Conservation (phyloP, 2,888 invertebrate genomes). For the Tenthredo mesomela region DNA sequence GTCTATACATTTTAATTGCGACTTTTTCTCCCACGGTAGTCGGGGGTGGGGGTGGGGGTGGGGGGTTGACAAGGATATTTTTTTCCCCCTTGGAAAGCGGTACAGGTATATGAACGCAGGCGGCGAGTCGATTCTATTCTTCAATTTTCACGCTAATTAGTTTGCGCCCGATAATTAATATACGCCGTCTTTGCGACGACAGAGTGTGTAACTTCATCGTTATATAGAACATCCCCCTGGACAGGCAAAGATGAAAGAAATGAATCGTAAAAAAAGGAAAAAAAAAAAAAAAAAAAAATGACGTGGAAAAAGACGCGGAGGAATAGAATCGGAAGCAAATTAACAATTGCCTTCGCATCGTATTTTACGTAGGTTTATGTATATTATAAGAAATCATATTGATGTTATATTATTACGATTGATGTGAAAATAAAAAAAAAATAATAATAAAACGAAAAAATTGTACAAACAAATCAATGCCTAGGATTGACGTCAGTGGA, state of each 20-base stretch:
- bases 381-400: too few species aligned
- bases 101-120: background rate
- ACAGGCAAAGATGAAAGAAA: background rate
- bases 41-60: too few species aligned
- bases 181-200: background rate
- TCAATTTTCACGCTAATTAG: conserved; percentile 41
- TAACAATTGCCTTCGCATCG: background rate
- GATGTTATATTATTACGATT: background rate
- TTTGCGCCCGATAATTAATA: conserved; percentile 22
- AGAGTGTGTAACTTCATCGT: background rate
- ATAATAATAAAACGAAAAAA: background rate
- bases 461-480: background rate
- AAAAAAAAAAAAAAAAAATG: background rate
- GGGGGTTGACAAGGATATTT: background rate
- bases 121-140: conserved; percentile 4
- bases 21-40: background rate
- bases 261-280: background rate
- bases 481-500: conserved; percentile 21
- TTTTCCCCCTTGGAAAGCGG: background rate
- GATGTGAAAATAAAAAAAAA: background rate
- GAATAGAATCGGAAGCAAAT: background rate
- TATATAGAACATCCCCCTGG: background rate
- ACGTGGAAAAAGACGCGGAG: background rate
- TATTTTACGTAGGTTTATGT: background rate
- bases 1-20: conserved; percentile 19